These are phyloP conservation scores for Pogoniulus pusillus DNA, from an alignment of 2,797 vertebrate genomes.

Conservation along the genomic window DNA sequence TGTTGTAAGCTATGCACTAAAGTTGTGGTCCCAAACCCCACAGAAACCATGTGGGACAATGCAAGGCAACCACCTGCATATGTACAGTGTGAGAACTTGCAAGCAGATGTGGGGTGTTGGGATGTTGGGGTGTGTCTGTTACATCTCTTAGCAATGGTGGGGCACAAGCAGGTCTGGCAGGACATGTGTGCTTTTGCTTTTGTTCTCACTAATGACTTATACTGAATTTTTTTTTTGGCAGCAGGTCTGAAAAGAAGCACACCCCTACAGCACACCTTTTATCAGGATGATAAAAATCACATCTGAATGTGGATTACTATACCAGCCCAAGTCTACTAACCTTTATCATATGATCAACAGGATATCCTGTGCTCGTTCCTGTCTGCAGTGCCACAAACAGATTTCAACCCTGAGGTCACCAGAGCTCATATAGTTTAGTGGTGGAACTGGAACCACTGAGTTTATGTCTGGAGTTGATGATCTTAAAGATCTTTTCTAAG, in stretches of 20 bases:
- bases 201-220: neutral
- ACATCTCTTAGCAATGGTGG: neutral
- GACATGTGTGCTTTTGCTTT: neutral
- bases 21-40: neutral
- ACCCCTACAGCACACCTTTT: too few relatives aligned
- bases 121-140: neutral
- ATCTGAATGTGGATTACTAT: rapidly evolving
- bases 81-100: rapidly evolving
- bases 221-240: neutral
- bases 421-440: neutral
- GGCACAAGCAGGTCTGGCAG: neutral
- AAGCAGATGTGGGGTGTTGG: rapidly evolving
- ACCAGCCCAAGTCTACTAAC: rapidly evolving
- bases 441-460: neutral
- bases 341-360: neutral
- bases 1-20: neutral
- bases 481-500: neutral
- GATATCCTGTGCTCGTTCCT: neutral
- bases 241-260: neutral
- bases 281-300: neutral
- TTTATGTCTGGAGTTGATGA: rapidly evolving
- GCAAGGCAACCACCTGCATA: neutral
- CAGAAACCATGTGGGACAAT: neutral
- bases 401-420: neutral
- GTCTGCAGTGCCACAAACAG: neutral